Percentiles rank a stretch among this genome's conserved stretches.
phyloP scores from a whole-genome alignment of 2,888 invertebrate genomes.

The Suillia variegata region DNA sequence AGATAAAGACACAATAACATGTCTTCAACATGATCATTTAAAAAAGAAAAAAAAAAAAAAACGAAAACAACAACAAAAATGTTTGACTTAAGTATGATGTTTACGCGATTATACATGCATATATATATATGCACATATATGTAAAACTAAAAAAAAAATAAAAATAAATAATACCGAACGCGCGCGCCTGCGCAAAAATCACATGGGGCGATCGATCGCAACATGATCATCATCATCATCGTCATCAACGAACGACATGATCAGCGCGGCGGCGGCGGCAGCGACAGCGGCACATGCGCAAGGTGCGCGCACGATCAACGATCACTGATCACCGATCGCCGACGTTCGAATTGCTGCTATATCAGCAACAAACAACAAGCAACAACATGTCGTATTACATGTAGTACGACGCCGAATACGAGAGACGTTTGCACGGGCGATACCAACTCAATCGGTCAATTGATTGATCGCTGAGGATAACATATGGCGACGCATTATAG shows the following conservation, averaged over 20 bases:
- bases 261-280: too few relatives aligned
- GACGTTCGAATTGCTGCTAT: neutral
- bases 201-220: neutral
- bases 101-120: neutral
- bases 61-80: too few relatives aligned
- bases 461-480: slow-evolving; percentile 49
- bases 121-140: too few relatives aligned
- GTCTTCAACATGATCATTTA: too few relatives aligned
- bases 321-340: neutral
- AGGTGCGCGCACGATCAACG: neutral
- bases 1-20: too few relatives aligned
- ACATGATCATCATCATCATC: neutral
- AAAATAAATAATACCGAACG: too few relatives aligned
- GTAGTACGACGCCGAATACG: too few relatives aligned
- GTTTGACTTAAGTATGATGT: slow-evolving; percentile 4
- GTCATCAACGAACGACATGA: neutral
- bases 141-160: too few relatives aligned
- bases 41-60: too few relatives aligned
- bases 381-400: slow-evolving; percentile 5
- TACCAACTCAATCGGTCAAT: slow-evolving; percentile 29
- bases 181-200: neutral
- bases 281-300: neutral
- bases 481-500: slow-evolving; percentile 32
- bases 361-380: neutral
- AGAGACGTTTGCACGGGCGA: too few relatives aligned